Conservation (phyloP, 2,888 invertebrate genomes). For the Pyrochroa serraticornis region DNA sequence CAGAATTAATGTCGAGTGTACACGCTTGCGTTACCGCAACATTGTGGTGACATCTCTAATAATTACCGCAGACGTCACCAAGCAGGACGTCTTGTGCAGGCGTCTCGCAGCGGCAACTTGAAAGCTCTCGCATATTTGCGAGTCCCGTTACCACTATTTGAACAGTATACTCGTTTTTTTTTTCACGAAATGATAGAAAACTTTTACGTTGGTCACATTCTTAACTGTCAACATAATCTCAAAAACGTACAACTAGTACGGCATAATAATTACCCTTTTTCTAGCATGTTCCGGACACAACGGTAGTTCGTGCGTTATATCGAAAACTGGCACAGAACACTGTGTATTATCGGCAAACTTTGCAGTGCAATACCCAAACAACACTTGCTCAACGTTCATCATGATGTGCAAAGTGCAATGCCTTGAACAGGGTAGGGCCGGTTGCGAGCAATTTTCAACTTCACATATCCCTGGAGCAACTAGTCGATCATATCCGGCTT, state of each 20-base stretch:
- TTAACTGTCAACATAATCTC: no score
- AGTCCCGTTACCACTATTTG: no score
- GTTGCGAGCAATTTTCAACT: constrained; percentile 48
- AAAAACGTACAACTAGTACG: not conserved
- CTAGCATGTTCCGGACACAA: constrained; percentile 86
- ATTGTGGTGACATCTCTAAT: no score
- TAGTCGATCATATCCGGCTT: constrained; percentile 36
- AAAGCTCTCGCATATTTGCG: no score
- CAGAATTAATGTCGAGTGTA: no score
- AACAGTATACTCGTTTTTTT: no score
- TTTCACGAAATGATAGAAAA: no score
- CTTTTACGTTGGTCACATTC: no score
- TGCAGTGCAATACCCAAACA: constrained; percentile 79
- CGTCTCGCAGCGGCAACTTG: no score
- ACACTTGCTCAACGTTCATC: constrained; percentile 77
- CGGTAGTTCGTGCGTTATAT: constrained; percentile 79
- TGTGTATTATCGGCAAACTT: constrained; percentile 80
- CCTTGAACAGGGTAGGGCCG: constrained; percentile 76
- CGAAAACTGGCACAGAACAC: constrained; percentile 80
- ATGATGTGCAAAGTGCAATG: constrained; percentile 87
- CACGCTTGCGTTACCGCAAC: no score
- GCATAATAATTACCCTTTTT: constrained; percentile 65
- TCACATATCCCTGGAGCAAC: constrained; percentile 44
- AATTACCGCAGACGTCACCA: no score
- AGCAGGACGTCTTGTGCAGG: no score